Evolutionary conservation across 1,140 invertebrate species (phyloP), one percentile per base, ranked within the genome.

Genomic region (Leptoteleia sp.): DNA sequence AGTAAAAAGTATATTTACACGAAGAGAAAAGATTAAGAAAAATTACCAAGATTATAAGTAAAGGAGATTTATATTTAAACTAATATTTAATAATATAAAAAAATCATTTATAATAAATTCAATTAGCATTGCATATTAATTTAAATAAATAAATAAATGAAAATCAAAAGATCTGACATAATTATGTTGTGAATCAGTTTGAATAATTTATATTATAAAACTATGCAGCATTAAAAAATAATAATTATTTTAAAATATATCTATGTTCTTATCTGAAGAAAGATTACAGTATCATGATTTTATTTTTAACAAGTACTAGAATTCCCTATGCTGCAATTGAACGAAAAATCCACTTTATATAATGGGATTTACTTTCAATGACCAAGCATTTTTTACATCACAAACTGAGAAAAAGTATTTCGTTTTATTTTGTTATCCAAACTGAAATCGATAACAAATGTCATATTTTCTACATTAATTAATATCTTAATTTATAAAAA

Each of bases 341-440:
- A 47, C 22, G 25, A 13, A 47, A 47, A 47, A 29, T 29, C 43
- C 43, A 29, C 43, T 47, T 47, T 47, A 29, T 47, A 29, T 27
- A 47, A 47, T 11, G 22, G 43, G 43, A 47, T 47, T 15, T 47
- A 27, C 43, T 47, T 47, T 47, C 43, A 47, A 27, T 47, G 43
- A 29, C 43, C 43, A 15, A 27, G 43, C 43, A 47, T 47, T 47
- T 29, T 47, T 47, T 47, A 47, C 22, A 13, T 29, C 25, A 29
- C 25, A 43, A 22, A 47, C 22, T 6, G 3, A 47, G 8, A 13
- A 47, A 47, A 47, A 29, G 1, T 25, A 25, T 47, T 1, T 11
- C 2, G 19, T 29, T 29, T n/a, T 29, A 29, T 47, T 47, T 27
- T 47, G 22, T 27, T 29, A 47, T 1, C 13, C 22, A 25, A 25